Percentiles rank a stretch among this genome's conserved stretches.
phyloP scores from a whole-genome alignment of 1,140 invertebrate genomes.

The Megalopta genalis region DNA sequence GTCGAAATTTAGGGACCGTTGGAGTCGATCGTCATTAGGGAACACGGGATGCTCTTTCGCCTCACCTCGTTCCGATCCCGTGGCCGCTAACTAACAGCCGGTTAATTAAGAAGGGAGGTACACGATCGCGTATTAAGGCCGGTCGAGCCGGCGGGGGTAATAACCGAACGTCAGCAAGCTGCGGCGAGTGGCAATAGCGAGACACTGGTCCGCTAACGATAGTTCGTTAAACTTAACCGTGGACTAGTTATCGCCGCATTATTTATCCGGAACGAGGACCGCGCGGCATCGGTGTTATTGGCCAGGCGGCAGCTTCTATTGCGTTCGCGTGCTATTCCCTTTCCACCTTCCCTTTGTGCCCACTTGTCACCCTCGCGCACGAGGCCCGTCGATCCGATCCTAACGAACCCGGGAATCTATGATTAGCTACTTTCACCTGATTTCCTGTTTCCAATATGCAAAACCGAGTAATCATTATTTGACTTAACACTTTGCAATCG shows the following conservation, averaged over 20 bases:
- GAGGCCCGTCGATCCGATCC: no score
- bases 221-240: slow-evolving; percentile 17
- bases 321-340: no score
- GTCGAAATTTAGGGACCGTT: slow-evolving; percentile 33
- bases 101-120: slow-evolving; percentile 43
- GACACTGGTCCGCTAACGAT: slow-evolving; percentile 10
- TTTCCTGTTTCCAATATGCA: no score
- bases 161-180: slow-evolving; percentile 19
- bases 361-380: no score
- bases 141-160: neutral
- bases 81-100: slow-evolving; percentile 21
- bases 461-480: no score
- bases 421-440: no score
- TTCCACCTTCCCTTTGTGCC: no score
- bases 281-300: neutral
- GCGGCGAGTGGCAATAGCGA: neutral
- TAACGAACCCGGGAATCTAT: no score
- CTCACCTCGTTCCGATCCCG: slow-evolving; percentile 11
- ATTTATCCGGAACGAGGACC: neutral
- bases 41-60: slow-evolving; percentile 18
- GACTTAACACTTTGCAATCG: no score
- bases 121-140: slow-evolving; percentile 41
- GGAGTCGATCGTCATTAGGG: slow-evolving; percentile 46
- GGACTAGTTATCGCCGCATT: slow-evolving; percentile 21
- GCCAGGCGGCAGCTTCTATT: no score